Evolutionary conservation across 2,888 invertebrate genomes (phyloP), one percentile per base, ranked within the genome.

Genomic region (Molanna angustata): DNA sequence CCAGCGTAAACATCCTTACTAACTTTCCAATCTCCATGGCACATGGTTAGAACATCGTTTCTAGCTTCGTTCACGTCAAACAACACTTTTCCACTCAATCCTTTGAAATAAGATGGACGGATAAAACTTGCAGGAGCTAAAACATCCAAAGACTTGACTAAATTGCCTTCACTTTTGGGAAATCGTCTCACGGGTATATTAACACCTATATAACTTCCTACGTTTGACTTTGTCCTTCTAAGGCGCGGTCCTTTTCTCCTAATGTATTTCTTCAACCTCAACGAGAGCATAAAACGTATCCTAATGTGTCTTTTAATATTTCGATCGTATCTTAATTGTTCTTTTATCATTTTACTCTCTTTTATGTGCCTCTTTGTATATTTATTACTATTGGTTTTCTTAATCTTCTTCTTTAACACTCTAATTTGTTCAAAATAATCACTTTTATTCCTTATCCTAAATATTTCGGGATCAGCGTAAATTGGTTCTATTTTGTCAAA

Each of bases 221-320:
- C n/a, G 21, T 4, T 16, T 3, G 7, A 3, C 13, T 20, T 11
- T n/a, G 21, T 43, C 19, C 14, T 20, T 31, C 9, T 31, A 16
- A 17, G 35, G 17, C 41, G 54, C 16, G 22, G 14, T 31, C 43
- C 44, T 52, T 54, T 55, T 37, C 52, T 49, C 57, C 71, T 80
- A 64, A 76, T 74, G 51, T 79, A 76, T 49, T 76, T 68, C 18
- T 83, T 76, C 71, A 85, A 76, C 54, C 85, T 73, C 56, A 86
- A 68, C 9, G 84, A 83, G 61, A 86, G 69, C 79, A 86, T 83
- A 42, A 86, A 80, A 13, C 85, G 73, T 16, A 86, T 80, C 51
- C 83, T 74, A 18, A 86, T 80, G 63, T 85, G 82, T 18, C 83
- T 71, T 47, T 82, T 82, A 1, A 83, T 79, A 62, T 80, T 79